A percentile compares a stretch with the other conserved stretches of the same genome.
Conservation (phyloP, 1,140 invertebrate species). For the Formica selysi region DNA sequence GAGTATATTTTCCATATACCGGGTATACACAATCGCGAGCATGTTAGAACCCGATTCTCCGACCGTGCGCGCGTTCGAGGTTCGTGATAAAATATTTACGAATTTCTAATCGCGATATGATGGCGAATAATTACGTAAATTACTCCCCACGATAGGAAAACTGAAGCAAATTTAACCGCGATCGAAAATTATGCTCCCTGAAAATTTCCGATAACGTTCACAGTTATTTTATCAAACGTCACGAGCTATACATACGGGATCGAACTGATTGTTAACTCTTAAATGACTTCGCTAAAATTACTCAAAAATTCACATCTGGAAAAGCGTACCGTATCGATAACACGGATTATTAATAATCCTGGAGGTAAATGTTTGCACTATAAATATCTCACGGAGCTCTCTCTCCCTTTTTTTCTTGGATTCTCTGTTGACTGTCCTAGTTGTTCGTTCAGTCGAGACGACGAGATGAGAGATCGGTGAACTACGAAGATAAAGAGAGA, state of each 20-base stretch:
- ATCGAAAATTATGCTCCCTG: background rate
- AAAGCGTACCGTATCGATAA: background rate
- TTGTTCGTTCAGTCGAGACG: constrained; percentile 22
- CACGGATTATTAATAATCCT: constrained; percentile 69
- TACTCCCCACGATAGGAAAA: background rate
- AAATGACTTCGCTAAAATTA: constrained; percentile 10
- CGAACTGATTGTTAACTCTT: background rate
- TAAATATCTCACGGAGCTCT: constrained; percentile 46
- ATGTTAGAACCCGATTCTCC: background rate
- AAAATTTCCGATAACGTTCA: background rate
- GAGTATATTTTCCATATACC: background rate
- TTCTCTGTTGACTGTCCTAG: constrained; percentile 33
- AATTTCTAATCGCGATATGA: background rate
- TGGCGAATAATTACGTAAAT: constrained; percentile 11
- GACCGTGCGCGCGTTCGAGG: no score
- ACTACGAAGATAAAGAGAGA: background rate
- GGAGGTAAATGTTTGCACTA: constrained; percentile 65
- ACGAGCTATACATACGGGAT: background rate
- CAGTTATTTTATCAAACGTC: constrained; percentile 28
- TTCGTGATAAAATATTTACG: background rate
- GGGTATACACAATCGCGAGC: constrained; percentile 15
- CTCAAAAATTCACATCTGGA: background rate
- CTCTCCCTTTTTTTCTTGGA: background rate
- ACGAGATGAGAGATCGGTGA: constrained; percentile 31
- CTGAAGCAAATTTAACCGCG: background rate